Conservation (phyloP, 2,797 vertebrate genomes). For the Rhinichthys osculus region DNA sequence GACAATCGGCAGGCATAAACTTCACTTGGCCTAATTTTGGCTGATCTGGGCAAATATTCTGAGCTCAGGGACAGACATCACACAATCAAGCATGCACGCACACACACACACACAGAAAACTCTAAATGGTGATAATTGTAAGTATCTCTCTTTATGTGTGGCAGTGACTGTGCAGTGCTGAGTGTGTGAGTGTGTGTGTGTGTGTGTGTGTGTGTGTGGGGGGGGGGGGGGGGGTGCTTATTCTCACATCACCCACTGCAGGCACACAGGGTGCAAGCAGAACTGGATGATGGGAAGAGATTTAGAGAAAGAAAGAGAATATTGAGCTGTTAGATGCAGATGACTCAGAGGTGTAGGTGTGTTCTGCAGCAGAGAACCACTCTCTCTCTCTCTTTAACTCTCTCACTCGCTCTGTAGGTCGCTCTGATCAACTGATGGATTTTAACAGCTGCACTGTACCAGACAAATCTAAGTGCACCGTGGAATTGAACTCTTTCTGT, state of each 20-base stretch:
- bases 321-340: constrained; percentile 59
- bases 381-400: constrained; percentile 41
- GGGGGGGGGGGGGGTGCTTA: constrained; percentile 29
- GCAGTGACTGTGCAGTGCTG: constrained; percentile 32
- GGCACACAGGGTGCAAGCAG: constrained; percentile 43
- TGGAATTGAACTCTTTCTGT: constrained; percentile 39
- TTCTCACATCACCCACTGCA: constrained; percentile 56
- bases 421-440: constrained; percentile 55
- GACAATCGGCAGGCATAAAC: constrained; percentile 40
- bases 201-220: too few relatives aligned
- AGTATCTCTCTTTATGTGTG: constrained; percentile 41
- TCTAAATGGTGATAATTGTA: constrained; percentile 50
- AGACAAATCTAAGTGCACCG: constrained; percentile 45
- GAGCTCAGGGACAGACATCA: constrained; percentile 23
- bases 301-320: constrained; percentile 40
- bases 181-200: background rate
- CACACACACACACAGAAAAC: constrained; percentile 18
- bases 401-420: constrained; percentile 21
- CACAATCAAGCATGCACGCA: constrained; percentile 29
- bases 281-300: constrained; percentile 44
- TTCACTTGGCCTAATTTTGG: constrained; percentile 53
- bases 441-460: constrained; percentile 48
- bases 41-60: constrained; percentile 44
- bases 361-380: constrained; percentile 54
- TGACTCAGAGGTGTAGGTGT: constrained; percentile 66